Conservation (phyloP, 2,113 vertebrate genomes). For the Paracanthobrama guichenoti region DNA sequence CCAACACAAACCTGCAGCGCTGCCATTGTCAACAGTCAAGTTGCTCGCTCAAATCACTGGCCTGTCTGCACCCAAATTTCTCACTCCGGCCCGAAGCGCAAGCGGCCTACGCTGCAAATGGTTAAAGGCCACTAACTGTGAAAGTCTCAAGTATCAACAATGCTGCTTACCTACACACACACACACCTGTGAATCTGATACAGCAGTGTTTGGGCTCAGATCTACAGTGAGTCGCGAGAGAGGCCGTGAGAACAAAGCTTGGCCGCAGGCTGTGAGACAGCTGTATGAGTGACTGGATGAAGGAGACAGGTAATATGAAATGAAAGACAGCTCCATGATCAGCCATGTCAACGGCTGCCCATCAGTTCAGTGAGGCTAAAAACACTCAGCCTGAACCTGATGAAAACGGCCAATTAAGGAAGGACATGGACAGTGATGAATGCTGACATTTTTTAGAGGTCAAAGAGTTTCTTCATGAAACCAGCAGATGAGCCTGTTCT, state of each 20-base stretch:
- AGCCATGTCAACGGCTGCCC: conserved; percentile 5
- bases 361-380: neutral
- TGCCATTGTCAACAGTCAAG: conserved; percentile 12
- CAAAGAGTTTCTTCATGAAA: neutral
- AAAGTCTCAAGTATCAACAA: neutral
- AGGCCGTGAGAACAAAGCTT: neutral
- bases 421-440: neutral
- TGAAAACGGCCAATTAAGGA: neutral
- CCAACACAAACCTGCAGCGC: conserved; percentile 27
- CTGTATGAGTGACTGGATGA: neutral
- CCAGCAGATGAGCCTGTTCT: neutral
- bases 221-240: neutral
- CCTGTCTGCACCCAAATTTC: neutral
- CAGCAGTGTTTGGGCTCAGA: conserved; percentile 6
- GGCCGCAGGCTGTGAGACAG: conserved; percentile 13
- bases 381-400: neutral
- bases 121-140: neutral
- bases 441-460: conserved; percentile 22
- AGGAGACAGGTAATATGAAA: conserved; percentile 25
- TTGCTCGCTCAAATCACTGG: neutral
- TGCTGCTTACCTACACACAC: conserved; percentile 18
- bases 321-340: conserved; percentile 33
- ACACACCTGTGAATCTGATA: conserved; percentile 30
- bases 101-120: neutral
- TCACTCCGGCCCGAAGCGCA: neutral